phyloP scores from a whole-genome alignment of 2,113 vertebrate genomes.

The Hyperopisus bebe region DNA sequence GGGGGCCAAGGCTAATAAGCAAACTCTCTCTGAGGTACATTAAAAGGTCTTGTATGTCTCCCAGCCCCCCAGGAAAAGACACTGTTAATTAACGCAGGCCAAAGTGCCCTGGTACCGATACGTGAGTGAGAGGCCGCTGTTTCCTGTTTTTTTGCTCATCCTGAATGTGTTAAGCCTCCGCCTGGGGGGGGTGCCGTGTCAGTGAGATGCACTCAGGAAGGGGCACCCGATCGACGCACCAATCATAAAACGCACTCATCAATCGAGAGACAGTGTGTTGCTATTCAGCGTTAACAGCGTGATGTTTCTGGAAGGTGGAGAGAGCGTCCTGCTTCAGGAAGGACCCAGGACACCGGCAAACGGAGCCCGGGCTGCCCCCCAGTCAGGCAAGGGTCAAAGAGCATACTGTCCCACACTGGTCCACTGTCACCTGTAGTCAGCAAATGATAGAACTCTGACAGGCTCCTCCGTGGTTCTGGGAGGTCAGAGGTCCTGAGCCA shows the following conservation, averaged over 20 bases:
- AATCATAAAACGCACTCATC: constrained; percentile 38
- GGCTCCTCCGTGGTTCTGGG: neutral
- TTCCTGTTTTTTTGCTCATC: constrained; percentile 13
- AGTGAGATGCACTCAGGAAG: constrained; percentile 40
- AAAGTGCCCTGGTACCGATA: neutral
- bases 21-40: constrained; percentile 29
- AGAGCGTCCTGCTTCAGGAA: neutral
- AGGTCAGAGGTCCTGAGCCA: neutral
- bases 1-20: constrained; percentile 7
- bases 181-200: neutral
- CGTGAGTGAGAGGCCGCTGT: constrained; percentile 14
- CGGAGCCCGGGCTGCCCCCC: neutral
- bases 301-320: neutral
- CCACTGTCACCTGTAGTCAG: neutral
- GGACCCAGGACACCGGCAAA: neutral
- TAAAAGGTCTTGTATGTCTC: constrained; percentile 16
- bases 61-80: neutral
- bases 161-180: neutral
- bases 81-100: constrained; percentile 13
- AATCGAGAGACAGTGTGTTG: constrained; percentile 38
- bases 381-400: neutral
- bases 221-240: constrained; percentile 37
- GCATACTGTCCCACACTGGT: neutral
- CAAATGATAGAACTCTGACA: neutral
- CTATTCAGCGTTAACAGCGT: neutral